Evolutionary conservation across 2,888 invertebrate genomes (phyloP), one percentile per base, ranked within the genome.

Genomic region (Bombylius discolor): DNA sequence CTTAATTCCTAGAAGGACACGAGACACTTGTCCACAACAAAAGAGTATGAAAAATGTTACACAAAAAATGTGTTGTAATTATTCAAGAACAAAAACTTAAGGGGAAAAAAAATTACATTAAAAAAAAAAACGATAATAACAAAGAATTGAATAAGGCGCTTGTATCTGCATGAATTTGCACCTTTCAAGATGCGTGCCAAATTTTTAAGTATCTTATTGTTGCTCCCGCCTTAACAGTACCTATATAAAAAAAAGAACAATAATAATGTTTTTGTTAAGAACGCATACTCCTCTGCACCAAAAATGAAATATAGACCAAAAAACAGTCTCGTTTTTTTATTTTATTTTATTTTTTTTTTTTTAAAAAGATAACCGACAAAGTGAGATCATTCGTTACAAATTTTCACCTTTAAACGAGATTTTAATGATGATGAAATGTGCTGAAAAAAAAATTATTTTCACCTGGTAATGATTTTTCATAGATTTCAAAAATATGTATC

Each of bases 131-230:
- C 36, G 9, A 36, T 9, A 6, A 8, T 6, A 8, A 42, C 39
- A 42, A 42, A 42, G 12, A 50, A 55, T 34, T 9, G 31, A 33
- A 23, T 23, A 23, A 55, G 55, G 55, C 55, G 59, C 47, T 55
- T 55, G 53, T 52, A 51, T 56, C 56, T 58, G 54, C 58, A 49
- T 51, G 53, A 36, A 55, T 55, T 59, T 55, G 53, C 59, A 59
- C 59, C 59, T 59, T 55, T 45, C 11, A 11, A 31, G 23, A n/a
- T 45, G 53, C 45, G 34, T 54, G 53, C 44, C 53, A 44, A 54
- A 54, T 54, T 49, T 31, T 33, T 14, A 31, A 34, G 34, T 49
- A 33, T 14, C 44, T 14, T 33, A 47, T 33, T 44, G 44, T n/a
- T n/a, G 13, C 53, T 49, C 55, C 50, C 51, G 50, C 55, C 55